Evolutionary conservation across 2,888 invertebrate genomes (phyloP), one percentile per base, ranked within the genome.

Genomic region (Ophion obscuratus): DNA sequence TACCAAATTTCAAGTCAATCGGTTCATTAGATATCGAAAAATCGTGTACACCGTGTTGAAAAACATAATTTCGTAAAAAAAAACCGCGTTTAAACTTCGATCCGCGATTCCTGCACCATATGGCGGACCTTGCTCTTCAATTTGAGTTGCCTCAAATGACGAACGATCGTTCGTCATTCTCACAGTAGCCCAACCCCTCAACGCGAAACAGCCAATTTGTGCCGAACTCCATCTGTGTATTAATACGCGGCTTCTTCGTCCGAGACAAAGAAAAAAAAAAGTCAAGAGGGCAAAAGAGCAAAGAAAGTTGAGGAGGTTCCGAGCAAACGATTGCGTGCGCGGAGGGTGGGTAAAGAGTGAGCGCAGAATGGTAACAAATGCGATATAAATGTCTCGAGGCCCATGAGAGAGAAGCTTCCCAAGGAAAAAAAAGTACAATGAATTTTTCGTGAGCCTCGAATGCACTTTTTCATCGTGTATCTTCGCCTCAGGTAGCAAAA

Each of bases 401-500:
- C 40, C 24, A 31, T 0, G 67, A 44, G n/a, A 59, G 6, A 47
- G 47, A 47, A 77, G 40, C 67, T 77, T 40, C 31, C 17, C 27
- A 66, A 57, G 36, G 62, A 62, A 66, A 74, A 66, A 74, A 75
- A 64, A 17, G 53, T 61, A 31, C 14, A 59, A 75, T 62, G 20
- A 47, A 47, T 14, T 47, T 57, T 71, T 27, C 70, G 62, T 75
- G 66, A 75, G 74, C 74, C 53, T 44, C 61, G 36, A 47, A 27
- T 61, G 53, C 67, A 70, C 74, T 66, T 62, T 62, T 71, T 82
- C 61, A 82, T 57, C 70, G 68, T 76, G 71, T 83, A 68, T 85
- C 75, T 85, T 76, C 81, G 83, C 83, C 86, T 77, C 86, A 86
- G 86, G 83, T 83, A 78, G 83, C 83, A 59, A 81, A 47, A 47